A percentile compares a stretch with the other conserved stretches of the same genome.
Evolutionary conservation across 2,113 vertebrate species (phyloP).

Genomic region (Calidris pygmaea): DNA sequence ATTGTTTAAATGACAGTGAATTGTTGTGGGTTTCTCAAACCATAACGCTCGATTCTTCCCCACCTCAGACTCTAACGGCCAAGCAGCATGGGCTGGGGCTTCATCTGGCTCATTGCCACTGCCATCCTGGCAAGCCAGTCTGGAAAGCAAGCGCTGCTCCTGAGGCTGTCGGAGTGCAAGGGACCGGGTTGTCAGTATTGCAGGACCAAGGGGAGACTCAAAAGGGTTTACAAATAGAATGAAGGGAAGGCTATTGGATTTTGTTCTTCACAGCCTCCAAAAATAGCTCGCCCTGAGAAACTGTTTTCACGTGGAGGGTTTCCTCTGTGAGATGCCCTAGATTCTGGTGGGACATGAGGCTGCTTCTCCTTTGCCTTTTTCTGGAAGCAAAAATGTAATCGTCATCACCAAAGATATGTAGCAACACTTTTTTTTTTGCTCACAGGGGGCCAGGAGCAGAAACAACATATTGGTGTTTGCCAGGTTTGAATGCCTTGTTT

Average conservation of each 20-base stretch:
- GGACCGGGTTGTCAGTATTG: fast-evolving
- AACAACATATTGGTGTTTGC: not conserved
- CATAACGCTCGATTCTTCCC: not conserved
- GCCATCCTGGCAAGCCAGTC: fast-evolving
- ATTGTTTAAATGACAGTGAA: not conserved
- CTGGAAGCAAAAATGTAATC: not conserved
- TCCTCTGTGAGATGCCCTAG: not conserved
- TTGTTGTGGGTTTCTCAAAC: not conserved
- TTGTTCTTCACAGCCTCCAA: not conserved
- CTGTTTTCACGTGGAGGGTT: not conserved
- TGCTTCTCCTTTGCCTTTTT: not conserved
- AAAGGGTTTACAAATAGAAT: fast-evolving
- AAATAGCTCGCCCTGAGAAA: not conserved
- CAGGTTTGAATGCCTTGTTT: not conserved
- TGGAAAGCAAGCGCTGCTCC: fast-evolving
- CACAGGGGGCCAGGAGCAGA: not conserved
- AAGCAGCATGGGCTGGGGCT: fast-evolving
- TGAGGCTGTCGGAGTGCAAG: not conserved
- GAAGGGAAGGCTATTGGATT: not conserved
- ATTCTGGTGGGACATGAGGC: not conserved
- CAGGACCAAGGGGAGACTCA: fast-evolving
- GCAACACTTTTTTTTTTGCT: fast-evolving
- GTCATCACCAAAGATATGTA: fast-evolving
- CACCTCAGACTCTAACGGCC: fast-evolving
- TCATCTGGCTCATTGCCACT: fast-evolving